Conservation (phyloP, 2,113 vertebrate species). For the Proterorhinus semilunaris region DNA sequence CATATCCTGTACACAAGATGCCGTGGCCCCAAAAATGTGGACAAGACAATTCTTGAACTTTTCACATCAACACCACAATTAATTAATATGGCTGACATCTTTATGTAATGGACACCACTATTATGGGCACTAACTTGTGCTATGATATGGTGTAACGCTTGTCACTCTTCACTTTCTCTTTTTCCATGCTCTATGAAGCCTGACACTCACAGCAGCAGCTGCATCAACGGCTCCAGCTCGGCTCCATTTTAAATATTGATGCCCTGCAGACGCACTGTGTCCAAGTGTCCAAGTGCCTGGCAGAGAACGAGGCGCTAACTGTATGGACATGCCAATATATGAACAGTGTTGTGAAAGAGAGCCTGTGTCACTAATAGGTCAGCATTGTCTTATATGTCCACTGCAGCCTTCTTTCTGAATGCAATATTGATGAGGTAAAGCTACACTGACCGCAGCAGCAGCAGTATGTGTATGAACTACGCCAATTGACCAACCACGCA, state of each 20-base stretch:
- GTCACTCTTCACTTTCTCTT: background rate
- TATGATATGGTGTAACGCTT: background rate
- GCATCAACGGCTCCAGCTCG: background rate
- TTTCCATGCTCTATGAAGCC: background rate
- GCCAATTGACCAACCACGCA: background rate
- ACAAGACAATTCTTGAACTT: background rate
- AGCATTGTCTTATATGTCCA: conserved; percentile 7
- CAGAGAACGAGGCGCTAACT: background rate
- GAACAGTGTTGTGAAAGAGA: conserved; percentile 20
- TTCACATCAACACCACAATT: background rate
- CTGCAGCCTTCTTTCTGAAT: conserved; percentile 16
- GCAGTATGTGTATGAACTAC: background rate
- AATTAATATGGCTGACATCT: background rate
- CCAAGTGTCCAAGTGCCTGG: conserved; percentile 6
- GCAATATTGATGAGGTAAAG: conserved; percentile 22
- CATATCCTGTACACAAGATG: background rate
- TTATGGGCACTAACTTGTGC: background rate
- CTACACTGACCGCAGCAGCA: conserved; percentile 17
- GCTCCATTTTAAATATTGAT: conserved; percentile 43
- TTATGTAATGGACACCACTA: background rate
- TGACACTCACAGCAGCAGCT: background rate
- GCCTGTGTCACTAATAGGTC: conserved; percentile 37
- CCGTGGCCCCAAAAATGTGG: background rate
- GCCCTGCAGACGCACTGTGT: background rate
- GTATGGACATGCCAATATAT: conserved; percentile 17